These are phyloP conservation scores for Sebastes vulpes DNA, from an alignment of 2,797 vertebrate species.

Conservation along the genomic window DNA sequence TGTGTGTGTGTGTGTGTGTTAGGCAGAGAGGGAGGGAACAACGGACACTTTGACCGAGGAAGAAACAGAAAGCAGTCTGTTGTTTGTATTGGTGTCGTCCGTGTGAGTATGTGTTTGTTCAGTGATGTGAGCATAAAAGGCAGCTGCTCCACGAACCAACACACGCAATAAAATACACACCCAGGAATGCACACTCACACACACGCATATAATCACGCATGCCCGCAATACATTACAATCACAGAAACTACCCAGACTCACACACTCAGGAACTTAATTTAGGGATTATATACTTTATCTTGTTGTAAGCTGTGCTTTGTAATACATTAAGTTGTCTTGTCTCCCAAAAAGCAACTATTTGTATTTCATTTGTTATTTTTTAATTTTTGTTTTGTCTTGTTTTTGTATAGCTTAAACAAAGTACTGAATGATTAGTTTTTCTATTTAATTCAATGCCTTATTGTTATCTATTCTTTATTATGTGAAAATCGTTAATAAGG, in stretches of 20 bases:
- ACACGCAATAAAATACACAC: slow-evolving; percentile 44
- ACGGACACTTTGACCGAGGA: slow-evolving; percentile 11
- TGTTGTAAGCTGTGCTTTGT: neutral
- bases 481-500: too few species aligned
- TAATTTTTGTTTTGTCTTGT: too few species aligned
- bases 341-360: neutral
- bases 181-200: slow-evolving; percentile 25
- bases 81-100: slow-evolving; percentile 51
- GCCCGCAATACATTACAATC: neutral
- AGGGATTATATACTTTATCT: neutral
- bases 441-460: too few species aligned
- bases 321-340: neutral
- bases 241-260: neutral
- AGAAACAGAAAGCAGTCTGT: slow-evolving; percentile 38
- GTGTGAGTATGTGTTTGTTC: slow-evolving; percentile 66
- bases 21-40: neutral
- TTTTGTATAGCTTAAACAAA: too few species aligned
- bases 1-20: slow-evolving; percentile 10
- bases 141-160: slow-evolving; percentile 63
- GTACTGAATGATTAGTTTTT: too few species aligned
- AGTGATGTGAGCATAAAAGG: slow-evolving; percentile 51
- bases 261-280: neutral
- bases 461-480: too few species aligned
- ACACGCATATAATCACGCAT: neutral
- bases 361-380: neutral